These are phyloP conservation scores for Dendropsophus ebraccatus DNA, from an alignment of 2,113 vertebrate genomes.

Conservation along the genomic window DNA sequence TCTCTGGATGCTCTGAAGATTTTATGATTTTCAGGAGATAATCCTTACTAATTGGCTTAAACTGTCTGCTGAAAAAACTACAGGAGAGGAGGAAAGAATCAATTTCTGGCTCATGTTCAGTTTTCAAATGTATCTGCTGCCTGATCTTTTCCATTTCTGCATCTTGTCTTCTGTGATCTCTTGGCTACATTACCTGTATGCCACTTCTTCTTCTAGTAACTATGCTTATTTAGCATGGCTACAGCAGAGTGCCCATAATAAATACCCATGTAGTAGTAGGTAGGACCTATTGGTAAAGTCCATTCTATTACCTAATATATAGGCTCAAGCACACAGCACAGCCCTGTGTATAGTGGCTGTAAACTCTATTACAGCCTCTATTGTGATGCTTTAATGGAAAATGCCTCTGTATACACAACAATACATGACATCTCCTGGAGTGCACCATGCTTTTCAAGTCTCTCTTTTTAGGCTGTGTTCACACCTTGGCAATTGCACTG, in stretches of 20 bases:
- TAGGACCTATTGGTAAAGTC: not conserved
- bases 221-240: not conserved
- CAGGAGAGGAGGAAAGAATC: not conserved
- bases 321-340: not conserved
- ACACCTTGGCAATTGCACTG: too few species aligned
- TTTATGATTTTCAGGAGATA: conserved; percentile 6
- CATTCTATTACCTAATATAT: not conserved
- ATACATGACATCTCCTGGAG: too few species aligned
- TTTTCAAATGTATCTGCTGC: conserved; percentile 43
- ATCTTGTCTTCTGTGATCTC: conserved; percentile 49
- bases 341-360: not conserved
- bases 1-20: not conserved
- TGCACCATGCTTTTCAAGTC: too few species aligned
- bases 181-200: conserved; percentile 6
- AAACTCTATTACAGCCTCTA: not conserved
- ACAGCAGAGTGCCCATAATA: not conserved
- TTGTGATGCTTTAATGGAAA: too few species aligned
- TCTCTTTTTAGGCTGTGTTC: too few species aligned
- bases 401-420: too few species aligned
- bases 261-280: not conserved
- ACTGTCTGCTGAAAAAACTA: conserved; percentile 10
- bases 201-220: not conserved
- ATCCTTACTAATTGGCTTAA: conserved; percentile 38
- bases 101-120: conserved; percentile 31
- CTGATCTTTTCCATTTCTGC: conserved; percentile 34